These are phyloP conservation scores for Hydropotes inermis DNA, from an alignment of 2,113 vertebrate species.

Conservation along the genomic window DNA sequence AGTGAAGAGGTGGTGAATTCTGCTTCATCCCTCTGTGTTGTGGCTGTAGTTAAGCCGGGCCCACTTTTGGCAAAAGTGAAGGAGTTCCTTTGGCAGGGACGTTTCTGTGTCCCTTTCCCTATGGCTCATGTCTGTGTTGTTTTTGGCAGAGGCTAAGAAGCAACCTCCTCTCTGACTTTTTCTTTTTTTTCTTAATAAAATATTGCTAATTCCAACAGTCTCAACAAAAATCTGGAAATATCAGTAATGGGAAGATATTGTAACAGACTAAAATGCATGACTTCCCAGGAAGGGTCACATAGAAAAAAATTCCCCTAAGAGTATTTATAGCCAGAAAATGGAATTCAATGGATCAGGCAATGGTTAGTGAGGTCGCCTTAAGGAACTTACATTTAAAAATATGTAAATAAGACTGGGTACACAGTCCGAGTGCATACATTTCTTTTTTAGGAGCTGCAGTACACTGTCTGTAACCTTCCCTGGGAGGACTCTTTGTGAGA, in stretches of 20 bases:
- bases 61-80: neutral
- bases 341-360: neutral
- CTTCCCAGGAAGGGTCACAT: neutral
- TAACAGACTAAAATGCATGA: neutral
- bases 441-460: neutral
- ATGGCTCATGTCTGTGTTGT: neutral
- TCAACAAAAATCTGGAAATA: conserved; percentile 9
- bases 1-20: neutral
- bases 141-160: neutral
- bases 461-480: conserved; percentile 27
- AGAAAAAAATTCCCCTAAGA: neutral
- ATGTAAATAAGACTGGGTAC: neutral
- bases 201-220: neutral
- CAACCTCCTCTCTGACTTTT: neutral
- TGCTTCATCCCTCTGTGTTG: neutral
- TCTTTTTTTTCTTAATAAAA: conserved; percentile 26
- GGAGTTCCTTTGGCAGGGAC: neutral
- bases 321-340: neutral
- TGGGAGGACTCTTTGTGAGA: conserved; percentile 43
- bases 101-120: neutral
- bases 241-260: neutral
- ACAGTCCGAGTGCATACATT: neutral
- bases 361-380: conserved; percentile 2
- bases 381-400: neutral
- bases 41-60: neutral